Evolutionary conservation across 2,888 invertebrate species (phyloP), one percentile per base, ranked within the genome.

Genomic region (Calameuta pallipes): DNA sequence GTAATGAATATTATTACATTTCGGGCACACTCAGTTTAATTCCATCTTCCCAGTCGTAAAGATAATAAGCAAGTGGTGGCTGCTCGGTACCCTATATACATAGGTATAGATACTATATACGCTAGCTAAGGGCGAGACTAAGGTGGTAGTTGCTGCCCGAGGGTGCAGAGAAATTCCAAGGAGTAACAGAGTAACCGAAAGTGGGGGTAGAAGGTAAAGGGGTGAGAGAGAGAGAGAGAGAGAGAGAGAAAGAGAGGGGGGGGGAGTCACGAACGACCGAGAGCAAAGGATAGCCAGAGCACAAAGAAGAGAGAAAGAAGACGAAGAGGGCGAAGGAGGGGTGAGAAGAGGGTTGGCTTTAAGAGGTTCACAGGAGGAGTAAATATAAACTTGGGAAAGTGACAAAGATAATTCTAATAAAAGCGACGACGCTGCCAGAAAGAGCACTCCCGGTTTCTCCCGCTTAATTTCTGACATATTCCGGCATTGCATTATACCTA

Each of bases 1-100:
- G 91, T 91, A 91, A 91, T 91, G 91, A 91, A 91, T 91, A 91
- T 91, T 91, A 91, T 91, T 91, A 91, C 90, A 91, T 90, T 91
- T 90, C 86, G 89, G 90, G 87, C 87, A 89, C 88, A 88, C 89
- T 90, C 90, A 88, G 90, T 91, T 91, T 91, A 91, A 91, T 91
- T 91, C 88, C 91, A 91, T 91, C 91, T 91, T 89, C 88, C 87
- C 87, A 87, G 89, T 91, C 91, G 89, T 91, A 91, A 91, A 91
- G 91, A 91, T 91, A 91, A 91, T 91, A 91, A 91, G 91, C 89
- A 86, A 86, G 87, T 85, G 84, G 89, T 86, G 88, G 88, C 87
- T 85, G 70, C 70, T 70, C 70, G 74, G 73, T 41, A 74, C 68
- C 73, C 70, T 78, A 76, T 78, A 78, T 73, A 75, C 73, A 31